Evolutionary conservation across 1,140 invertebrate genomes (phyloP).

Genomic region (Pygmarrhopalites habei): DNA sequence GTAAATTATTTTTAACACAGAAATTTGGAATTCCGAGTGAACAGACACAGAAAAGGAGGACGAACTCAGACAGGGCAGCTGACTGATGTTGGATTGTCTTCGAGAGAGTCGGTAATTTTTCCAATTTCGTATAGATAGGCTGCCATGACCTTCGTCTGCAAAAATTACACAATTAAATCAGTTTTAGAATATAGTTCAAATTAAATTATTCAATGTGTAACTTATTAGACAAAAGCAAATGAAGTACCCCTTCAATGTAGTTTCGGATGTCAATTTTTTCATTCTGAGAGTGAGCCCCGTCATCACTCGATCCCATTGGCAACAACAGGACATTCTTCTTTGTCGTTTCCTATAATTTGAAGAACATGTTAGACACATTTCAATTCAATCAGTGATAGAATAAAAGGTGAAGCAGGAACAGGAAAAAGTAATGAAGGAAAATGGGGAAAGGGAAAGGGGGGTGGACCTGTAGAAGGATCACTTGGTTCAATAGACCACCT

Average conservation of each 20-base stretch:
- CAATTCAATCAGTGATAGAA: not conserved
- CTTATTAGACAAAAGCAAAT: not conserved
- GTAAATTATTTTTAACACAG: not conserved
- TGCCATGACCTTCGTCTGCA: conserved; percentile 50
- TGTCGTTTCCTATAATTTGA: conserved; percentile 67
- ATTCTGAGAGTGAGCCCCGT: conserved; percentile 97
- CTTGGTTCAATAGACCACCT: conserved; percentile 90
- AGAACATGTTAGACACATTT: not conserved
- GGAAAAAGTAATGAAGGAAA: conserved; percentile 10
- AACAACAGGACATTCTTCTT: conserved; percentile 87
- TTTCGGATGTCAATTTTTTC: conserved; percentile 89
- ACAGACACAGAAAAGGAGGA: too few relatives aligned
- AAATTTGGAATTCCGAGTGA: too few relatives aligned
- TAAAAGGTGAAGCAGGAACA: not conserved
- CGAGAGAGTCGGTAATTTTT: conserved; percentile 44
- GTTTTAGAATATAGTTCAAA: not conserved
- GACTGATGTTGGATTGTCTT: not conserved
- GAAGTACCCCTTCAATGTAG: conserved; percentile 86
- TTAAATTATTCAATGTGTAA: not conserved
- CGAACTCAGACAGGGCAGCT: too few relatives aligned
- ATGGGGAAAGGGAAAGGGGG: conserved; percentile 6
- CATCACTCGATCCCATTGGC: conserved; percentile 74
- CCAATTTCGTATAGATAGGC: conserved; percentile 75
- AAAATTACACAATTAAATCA: conserved; percentile 8
- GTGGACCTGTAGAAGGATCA: conserved; percentile 64